These are phyloP conservation scores for Eurytoma adleriae DNA, from an alignment of 2,888 invertebrate species.

Conservation along the genomic window DNA sequence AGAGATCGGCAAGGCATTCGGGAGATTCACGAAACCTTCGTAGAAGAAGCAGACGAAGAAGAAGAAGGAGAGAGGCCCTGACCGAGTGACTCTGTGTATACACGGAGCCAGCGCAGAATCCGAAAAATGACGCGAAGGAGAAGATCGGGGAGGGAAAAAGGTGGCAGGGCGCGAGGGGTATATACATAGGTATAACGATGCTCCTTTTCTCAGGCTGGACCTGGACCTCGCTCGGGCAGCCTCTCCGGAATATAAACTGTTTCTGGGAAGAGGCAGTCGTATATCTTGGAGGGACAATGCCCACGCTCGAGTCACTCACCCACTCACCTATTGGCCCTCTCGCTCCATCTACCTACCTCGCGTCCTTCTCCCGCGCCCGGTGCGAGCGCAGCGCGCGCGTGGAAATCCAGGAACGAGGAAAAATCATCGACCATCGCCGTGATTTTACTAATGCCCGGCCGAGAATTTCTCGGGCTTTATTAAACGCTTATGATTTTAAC, in stretches of 20 bases:
- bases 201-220: constrained; percentile 40
- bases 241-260: constrained; percentile 73
- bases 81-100: constrained; percentile 64
- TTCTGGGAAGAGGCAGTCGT: constrained; percentile 74
- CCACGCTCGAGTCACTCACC: constrained; percentile 67
- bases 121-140: constrained; percentile 63
- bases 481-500: constrained; percentile 44
- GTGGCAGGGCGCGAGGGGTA: constrained; percentile 23
- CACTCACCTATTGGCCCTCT: constrained; percentile 67
- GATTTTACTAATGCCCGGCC: constrained; percentile 40
- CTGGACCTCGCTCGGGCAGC: constrained; percentile 50
- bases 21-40: constrained; percentile 51
- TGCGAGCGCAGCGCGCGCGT: background rate
- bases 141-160: constrained; percentile 47
- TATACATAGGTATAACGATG: constrained; percentile 68
- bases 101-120: constrained; percentile 61
- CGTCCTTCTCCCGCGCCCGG: background rate
- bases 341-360: constrained; percentile 22
- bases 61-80: constrained; percentile 50
- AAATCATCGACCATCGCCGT: constrained; percentile 54
- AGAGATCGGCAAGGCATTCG: constrained; percentile 42
- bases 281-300: constrained; percentile 74
- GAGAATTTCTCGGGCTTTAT: background rate
- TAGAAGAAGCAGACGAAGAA: constrained; percentile 10
- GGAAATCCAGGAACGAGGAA: constrained; percentile 40